A percentile compares a stretch with the other conserved stretches of the same genome.
Evolutionary conservation across 2,888 invertebrate species (phyloP).

Genomic region (Cantharis rustica): DNA sequence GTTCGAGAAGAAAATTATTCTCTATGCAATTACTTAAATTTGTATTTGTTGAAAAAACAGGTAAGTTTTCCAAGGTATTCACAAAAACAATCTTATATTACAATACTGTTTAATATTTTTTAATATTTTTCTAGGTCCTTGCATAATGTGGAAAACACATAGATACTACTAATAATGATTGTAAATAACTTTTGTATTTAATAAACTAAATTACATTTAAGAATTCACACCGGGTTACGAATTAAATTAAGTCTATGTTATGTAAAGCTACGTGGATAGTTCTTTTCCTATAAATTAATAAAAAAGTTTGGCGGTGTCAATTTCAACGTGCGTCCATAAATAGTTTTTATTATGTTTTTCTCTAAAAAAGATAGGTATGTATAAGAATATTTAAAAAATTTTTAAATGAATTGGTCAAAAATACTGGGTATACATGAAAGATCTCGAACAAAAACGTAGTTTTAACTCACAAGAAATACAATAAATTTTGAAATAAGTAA

Average conservation of each 20-base stretch:
- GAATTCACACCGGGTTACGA: no score
- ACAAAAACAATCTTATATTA: not conserved
- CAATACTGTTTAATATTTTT: no score
- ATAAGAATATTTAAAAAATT: no score
- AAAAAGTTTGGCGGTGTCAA: not conserved
- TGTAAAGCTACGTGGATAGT: no score
- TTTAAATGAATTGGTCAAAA: not conserved
- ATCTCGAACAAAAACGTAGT: not conserved
- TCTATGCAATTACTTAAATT: not conserved
- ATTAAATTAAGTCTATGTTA: no score
- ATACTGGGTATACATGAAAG: not conserved
- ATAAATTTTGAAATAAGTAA: not conserved
- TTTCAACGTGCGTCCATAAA: not conserved
- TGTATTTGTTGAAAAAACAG: not conserved
- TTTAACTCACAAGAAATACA: not conserved
- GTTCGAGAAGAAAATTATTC: not conserved
- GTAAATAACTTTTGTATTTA: no score
- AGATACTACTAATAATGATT: no score
- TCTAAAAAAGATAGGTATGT: not conserved
- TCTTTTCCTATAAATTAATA: no score
- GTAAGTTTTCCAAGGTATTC: not conserved
- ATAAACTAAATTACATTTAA: no score
- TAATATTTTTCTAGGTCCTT: no score
- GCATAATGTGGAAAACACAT: no score
- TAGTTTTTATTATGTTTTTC: not conserved